Evolutionary conservation across 2,113 vertebrate species (phyloP).

Genomic region (Nibea coibor): DNA sequence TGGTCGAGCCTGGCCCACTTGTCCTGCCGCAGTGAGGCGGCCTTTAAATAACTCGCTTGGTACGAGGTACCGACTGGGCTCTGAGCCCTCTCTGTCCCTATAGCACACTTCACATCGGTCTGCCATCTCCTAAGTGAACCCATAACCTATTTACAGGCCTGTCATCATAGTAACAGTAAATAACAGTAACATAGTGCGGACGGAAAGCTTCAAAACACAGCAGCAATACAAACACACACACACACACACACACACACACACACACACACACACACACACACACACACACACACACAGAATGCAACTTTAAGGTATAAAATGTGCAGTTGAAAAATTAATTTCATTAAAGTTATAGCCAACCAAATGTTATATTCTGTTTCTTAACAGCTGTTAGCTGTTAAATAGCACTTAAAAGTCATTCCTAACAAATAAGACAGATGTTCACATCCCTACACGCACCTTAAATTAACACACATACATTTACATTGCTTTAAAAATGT

Average conservation of each 20-base stretch:
- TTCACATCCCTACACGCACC: background rate
- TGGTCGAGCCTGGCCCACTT: constrained; percentile 64
- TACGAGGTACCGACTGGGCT: constrained; percentile 29
- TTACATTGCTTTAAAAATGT: background rate
- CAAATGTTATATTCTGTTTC: background rate
- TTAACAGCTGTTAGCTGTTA: no score
- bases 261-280: background rate
- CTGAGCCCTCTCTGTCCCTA: constrained; percentile 32
- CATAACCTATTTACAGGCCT: constrained; percentile 65
- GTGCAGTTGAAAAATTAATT: background rate
- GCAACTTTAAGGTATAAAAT: background rate
- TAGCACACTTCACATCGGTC: constrained; percentile 60
- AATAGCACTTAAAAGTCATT: no score
- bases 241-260: background rate
- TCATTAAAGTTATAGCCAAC: background rate
- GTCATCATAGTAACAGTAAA: constrained; percentile 41
- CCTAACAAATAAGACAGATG: background rate
- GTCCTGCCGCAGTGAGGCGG: constrained; percentile 55
- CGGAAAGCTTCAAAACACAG: background rate
- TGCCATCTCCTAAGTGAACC: constrained; percentile 53
- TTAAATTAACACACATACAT: background rate
- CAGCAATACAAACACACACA: background rate
- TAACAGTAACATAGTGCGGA: constrained; percentile 3
- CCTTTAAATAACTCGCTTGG: constrained; percentile 75
- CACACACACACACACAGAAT: background rate